Percentiles rank a stretch among this genome's conserved stretches.
These are phyloP conservation scores for Anthrax anthrax DNA, from an alignment of 2,888 invertebrate species.

Conservation along the genomic window DNA sequence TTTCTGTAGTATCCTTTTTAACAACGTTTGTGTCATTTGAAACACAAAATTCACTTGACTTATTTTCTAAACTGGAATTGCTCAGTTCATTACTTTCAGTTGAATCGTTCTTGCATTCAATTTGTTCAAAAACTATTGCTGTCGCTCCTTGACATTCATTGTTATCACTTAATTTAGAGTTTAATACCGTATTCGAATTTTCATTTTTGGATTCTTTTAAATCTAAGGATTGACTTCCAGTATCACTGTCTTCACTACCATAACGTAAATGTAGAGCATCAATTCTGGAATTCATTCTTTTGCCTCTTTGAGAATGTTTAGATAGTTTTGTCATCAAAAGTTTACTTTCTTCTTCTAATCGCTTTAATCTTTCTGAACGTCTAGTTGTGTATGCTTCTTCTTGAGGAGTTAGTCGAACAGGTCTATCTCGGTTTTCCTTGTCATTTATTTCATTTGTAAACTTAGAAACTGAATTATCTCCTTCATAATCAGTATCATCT, in stretches of 20 bases:
- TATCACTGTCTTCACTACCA: conserved; percentile 11
- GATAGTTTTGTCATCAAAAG: conserved; percentile 40
- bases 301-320: conserved; percentile 22
- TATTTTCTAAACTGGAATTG: too few relatives aligned
- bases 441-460: conserved; percentile 22
- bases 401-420: conserved; percentile 19
- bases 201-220: not conserved
- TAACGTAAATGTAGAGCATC: conserved; percentile 26
- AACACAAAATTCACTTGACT: too few relatives aligned
- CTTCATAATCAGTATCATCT: conserved; percentile 17
- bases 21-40: too few relatives aligned
- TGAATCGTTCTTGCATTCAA: not conserved
- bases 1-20: too few relatives aligned
- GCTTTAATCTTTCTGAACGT: conserved; percentile 25
- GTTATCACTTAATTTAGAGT: too few relatives aligned
- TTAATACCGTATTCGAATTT: too few relatives aligned
- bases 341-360: conserved; percentile 68
- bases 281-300: conserved; percentile 18
- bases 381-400: conserved; percentile 25
- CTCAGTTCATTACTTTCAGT: too few relatives aligned
- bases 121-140: not conserved
- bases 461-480: not conserved
- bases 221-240: not conserved
- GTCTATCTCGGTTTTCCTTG: not conserved
- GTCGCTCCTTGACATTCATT: too few relatives aligned